Evolutionary conservation across 1,140 invertebrate species (phyloP), one percentile per base, ranked within the genome.

Genomic region (Akabosia matsudoensis): DNA sequence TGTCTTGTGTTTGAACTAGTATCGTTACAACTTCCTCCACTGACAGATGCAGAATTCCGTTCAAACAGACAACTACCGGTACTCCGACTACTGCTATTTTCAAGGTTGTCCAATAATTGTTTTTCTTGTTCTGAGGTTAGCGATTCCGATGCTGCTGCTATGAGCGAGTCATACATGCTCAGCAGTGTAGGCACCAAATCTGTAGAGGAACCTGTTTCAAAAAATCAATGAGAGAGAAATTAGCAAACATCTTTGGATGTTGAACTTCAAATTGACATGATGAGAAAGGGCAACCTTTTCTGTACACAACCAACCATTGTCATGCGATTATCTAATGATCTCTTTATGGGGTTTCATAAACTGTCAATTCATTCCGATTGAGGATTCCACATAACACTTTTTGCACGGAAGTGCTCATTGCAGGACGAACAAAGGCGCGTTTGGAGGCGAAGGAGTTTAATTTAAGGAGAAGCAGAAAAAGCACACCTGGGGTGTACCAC

Each of bases 121-220:
- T 34, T 61, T 26, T 22, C 26, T 37, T 37, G 61, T 61, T 34
- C 73, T 33, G 51, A 54, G 28, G 33, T 70, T 51, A 56, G 26
- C 31, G 56, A 7, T 34, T 37, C 61, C 14, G 26, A 70, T 76
- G 73, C 78, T 71, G 67, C 79, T 51, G 71, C 87, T 51, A 88
- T 87, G 64, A 90, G 83, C 80, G 88, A 87, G 85, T 91, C 90
- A 85, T 90, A 91, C 86, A 91, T 90, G 54, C 87, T 87, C 82
- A 91, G 83, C 54, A 91, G 82, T 70, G 89, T 88, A 26, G 90
- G 88, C 74, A 90, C 88, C 83, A 91, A 85, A 82, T 91, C 90
- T 75, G 85, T 83, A 16, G 90, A 89, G 73, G 88, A 88, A 77
- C 87, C 88, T 85, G 86, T 82, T 82, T 87, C n/a, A 85, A 82